Percentiles rank a stretch among this genome's conserved stretches.
These are phyloP conservation scores for Mimas tiliae DNA, from an alignment of 2,888 invertebrate genomes.

Conservation along the genomic window DNA sequence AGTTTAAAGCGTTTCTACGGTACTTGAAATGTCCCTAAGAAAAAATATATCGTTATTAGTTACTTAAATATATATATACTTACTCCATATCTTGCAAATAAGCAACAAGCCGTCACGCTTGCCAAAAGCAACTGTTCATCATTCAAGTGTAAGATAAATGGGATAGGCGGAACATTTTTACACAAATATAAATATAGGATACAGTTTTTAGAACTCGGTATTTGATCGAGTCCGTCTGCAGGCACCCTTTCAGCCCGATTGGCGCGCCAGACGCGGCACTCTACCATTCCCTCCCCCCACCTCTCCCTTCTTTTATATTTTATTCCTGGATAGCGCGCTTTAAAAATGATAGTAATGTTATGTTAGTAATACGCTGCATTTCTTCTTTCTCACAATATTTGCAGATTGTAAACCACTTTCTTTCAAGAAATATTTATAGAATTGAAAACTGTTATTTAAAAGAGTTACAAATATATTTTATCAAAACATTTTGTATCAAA, in stretches of 20 bases:
- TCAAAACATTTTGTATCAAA: too few species aligned
- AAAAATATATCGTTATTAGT: too few species aligned
- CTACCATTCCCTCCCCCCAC: background rate
- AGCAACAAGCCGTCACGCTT: background rate
- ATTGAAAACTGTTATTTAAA: too few species aligned
- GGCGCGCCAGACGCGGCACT: slow-evolving; percentile 13
- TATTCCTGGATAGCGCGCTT: slow-evolving; percentile 2
- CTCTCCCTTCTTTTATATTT: background rate
- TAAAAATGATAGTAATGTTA: slow-evolving; percentile 13
- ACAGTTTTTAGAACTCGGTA: slow-evolving; percentile 4
- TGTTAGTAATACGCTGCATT: background rate
- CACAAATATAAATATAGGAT: slow-evolving; percentile 12
- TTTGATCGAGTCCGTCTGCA: slow-evolving; percentile 15
- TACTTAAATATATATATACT: too few species aligned
- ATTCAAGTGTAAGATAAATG: background rate
- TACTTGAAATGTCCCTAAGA: too few species aligned
- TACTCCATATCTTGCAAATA: background rate
- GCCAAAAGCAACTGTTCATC: background rate
- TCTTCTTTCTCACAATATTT: background rate
- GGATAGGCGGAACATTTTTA: background rate
- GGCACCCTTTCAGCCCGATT: slow-evolving; percentile 30
- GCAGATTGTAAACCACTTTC: too few species aligned
- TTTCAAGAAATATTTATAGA: background rate
- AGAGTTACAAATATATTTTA: too few species aligned
- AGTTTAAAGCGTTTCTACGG: too few species aligned